phyloP scores from a whole-genome alignment of 2,113 vertebrate genomes.

The Equus quagga region DNA sequence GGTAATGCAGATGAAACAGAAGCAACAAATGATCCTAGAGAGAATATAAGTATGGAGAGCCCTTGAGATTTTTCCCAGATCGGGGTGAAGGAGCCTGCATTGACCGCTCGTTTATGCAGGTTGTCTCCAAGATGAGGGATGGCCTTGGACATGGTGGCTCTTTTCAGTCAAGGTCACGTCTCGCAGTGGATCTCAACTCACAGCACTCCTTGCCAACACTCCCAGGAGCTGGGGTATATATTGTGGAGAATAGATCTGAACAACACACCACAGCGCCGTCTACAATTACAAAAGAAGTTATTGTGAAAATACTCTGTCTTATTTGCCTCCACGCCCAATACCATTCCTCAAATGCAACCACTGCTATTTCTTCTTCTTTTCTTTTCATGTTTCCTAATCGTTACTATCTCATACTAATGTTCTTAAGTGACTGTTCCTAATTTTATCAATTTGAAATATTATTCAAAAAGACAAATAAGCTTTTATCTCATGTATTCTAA shows the following conservation, averaged over 20 bases:
- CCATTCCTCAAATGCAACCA: neutral
- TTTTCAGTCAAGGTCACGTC: neutral
- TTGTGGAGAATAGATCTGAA: neutral
- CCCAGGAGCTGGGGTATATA: too few relatives aligned
- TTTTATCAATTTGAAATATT: neutral
- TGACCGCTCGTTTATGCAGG: neutral
- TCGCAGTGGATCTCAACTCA: neutral
- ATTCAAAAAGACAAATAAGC: neutral
- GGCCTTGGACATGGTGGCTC: neutral
- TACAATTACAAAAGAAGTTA: neutral
- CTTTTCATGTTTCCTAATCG: constrained; percentile 2
- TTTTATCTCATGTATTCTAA: neutral
- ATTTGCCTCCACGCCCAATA: neutral
- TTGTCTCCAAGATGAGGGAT: neutral
- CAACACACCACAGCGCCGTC: too few relatives aligned
- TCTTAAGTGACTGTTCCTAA: neutral
- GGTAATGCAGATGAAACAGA: neutral
- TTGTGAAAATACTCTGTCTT: neutral
- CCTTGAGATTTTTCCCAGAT: neutral
- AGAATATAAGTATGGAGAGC: neutral
- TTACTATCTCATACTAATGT: neutral
- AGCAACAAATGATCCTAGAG: too few relatives aligned
- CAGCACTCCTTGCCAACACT: neutral
- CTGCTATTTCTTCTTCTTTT: neutral
- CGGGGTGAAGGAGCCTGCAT: neutral